Base-by-base conservation (phyloP, 2,113 vertebrate genomes). In the Pyxicephalus adspersus region DNA sequence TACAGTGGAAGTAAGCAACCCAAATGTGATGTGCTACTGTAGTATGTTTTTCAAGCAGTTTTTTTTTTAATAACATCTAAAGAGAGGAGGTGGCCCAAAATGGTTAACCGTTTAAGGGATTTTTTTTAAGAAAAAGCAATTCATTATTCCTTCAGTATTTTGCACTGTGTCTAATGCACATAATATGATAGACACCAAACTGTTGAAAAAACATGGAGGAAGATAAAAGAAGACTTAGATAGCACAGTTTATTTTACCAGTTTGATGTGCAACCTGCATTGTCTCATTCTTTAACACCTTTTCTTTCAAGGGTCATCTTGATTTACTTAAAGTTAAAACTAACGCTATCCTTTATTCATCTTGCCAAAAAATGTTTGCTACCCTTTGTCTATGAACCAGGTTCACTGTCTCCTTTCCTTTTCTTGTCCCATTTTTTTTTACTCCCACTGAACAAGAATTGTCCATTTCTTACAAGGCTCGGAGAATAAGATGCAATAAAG, bases 401-500 rank as follows among this genome's bases (percentile, higher is more conserved):
- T 63, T 31, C 29, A 23, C 55, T 45, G n/a, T 75, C 31, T 75
- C 50, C 51, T 26, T 52, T 29, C 51, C 70, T 34, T 38, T 81
- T 26, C 61, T 57, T 31, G 38, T n/a, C 60, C 61, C 65, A 55
- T 34, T 20, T 38, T 52, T 55, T n/a, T n/a, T 67, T 51, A 22
- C 65, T 57, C 28, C 45, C 68, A 22, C n/a, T 45, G 70, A 64
- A 65, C 61, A 57, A 66, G 16, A 38, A 51, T 58, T 58, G n/a
- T 66, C 60, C 58, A 26, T 66, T 73, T 65, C 64, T 57, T 51
- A 55, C 80, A 82, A 64, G 80, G 75, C 70, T 74, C 22, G 52
- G 70, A 45, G 31, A 18, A 64, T 66, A 74, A 74, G 63, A 82
- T 75, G 80, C 80, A 82, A 82, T 82, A 66, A 81, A 73, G 38